These are phyloP conservation scores for Deilephila porcellus DNA, from an alignment of 2,888 invertebrate species.

Conservation along the genomic window DNA sequence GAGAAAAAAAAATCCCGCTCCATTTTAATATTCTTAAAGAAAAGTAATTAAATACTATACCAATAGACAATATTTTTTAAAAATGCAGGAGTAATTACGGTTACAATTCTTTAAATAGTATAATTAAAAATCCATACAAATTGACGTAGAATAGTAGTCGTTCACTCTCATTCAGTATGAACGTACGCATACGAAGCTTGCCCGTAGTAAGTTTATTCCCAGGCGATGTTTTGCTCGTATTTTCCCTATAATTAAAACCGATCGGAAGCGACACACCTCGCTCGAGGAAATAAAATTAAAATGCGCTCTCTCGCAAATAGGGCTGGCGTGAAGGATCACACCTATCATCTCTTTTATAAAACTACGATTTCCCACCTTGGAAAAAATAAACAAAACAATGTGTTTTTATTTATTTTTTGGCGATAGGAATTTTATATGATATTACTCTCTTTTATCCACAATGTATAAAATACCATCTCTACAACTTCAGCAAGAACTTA, in stretches of 20 bases:
- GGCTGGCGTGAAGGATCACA: slow-evolving; percentile 21
- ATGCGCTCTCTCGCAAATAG: slow-evolving; percentile 47
- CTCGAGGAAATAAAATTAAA: slow-evolving; percentile 70
- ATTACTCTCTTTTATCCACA: too few species aligned
- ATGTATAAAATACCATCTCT: neutral
- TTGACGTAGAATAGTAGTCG: too few species aligned
- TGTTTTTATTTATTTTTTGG: neutral
- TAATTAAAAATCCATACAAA: too few species aligned
- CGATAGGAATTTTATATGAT: neutral
- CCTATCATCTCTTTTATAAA: neutral
- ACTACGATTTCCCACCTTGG: neutral
- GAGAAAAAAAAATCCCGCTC: too few species aligned
- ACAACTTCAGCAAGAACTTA: neutral
- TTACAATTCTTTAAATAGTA: too few species aligned
- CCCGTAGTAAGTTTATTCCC: slow-evolving; percentile 29
- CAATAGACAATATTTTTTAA: too few species aligned
- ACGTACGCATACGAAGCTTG: neutral
- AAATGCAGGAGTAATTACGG: too few species aligned
- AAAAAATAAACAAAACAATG: neutral
- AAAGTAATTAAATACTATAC: too few species aligned
- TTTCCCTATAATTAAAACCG: slow-evolving; percentile 62
- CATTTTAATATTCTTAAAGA: too few species aligned
- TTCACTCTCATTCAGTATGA: too few species aligned
- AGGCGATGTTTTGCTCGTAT: slow-evolving; percentile 39
- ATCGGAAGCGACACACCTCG: slow-evolving; percentile 50